Conservation (phyloP, 1,140 invertebrate genomes). For the Rhyzopertha dominica region DNA sequence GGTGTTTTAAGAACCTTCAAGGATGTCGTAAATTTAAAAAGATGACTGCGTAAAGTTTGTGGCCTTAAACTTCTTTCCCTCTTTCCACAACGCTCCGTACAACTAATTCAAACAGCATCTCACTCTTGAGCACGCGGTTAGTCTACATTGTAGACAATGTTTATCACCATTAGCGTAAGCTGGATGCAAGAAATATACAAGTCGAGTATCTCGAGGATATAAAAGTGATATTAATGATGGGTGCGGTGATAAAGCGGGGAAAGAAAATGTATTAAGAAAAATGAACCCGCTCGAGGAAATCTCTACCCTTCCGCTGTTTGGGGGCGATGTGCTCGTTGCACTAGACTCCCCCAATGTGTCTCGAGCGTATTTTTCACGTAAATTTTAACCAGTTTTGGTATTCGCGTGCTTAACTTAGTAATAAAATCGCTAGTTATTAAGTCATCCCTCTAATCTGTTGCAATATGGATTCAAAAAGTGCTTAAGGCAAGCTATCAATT, state of each 20-base stretch:
- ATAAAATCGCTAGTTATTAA: too few species aligned
- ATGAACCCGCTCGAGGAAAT: too few species aligned
- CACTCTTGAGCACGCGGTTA: constrained; percentile 14
- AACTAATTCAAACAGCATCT: constrained; percentile 12
- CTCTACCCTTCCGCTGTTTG: too few species aligned
- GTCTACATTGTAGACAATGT: constrained; percentile 40
- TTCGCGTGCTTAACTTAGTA: too few species aligned
- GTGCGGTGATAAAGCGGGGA: constrained; percentile 38
- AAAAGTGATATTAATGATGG: constrained; percentile 47
- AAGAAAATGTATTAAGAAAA: constrained; percentile 43
- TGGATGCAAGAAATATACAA: constrained; percentile 41
- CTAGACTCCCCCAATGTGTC: too few species aligned
- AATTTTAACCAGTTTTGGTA: too few species aligned
- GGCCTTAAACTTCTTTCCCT: constrained; percentile 26
- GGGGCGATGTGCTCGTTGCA: too few species aligned
- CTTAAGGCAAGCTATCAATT: too few species aligned
- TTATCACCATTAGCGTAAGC: constrained; percentile 43
- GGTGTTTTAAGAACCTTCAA: constrained; percentile 40
- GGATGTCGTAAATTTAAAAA: constrained; percentile 42
- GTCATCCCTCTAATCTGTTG: too few species aligned
- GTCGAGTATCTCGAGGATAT: constrained; percentile 42
- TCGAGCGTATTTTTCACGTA: too few species aligned
- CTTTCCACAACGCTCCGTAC: constrained; percentile 12
- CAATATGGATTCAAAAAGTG: too few species aligned
- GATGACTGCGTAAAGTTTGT: constrained; percentile 41